A percentile compares a stretch with the other conserved stretches of the same genome.
Conservation (phyloP, 2,888 invertebrate species). For the Mythimna impura region DNA sequence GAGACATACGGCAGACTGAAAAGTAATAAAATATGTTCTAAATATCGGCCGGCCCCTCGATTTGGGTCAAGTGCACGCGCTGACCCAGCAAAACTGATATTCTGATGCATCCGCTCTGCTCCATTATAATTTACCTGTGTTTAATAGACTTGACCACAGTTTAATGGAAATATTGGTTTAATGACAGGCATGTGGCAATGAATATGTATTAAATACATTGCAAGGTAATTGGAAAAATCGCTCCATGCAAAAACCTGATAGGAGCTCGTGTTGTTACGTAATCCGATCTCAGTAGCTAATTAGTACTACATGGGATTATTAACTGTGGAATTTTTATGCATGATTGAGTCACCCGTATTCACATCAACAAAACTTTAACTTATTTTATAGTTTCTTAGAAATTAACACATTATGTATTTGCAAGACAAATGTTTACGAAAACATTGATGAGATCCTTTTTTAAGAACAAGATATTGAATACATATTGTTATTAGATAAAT, state of each 20-base stretch:
- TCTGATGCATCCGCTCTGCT: conserved; percentile 50
- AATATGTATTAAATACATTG: neutral
- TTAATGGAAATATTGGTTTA: conserved; percentile 12
- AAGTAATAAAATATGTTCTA: conserved; percentile 49
- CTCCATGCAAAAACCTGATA: neutral
- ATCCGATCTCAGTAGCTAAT: too few species aligned
- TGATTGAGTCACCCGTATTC: too few species aligned
- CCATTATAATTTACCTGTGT: conserved; percentile 47
- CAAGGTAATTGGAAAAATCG: neutral
- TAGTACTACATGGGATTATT: too few species aligned
- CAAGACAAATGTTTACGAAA: too few species aligned
- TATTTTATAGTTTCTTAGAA: too few species aligned
- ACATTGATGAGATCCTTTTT: too few species aligned
- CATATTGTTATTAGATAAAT: too few species aligned
- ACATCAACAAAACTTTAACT: too few species aligned
- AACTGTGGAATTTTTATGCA: too few species aligned
- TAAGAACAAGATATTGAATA: too few species aligned
- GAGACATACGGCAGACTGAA: conserved; percentile 39
- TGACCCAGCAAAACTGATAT: conserved; percentile 56
- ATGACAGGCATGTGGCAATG: neutral
- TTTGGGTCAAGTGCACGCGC: conserved; percentile 60
- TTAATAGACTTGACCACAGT: conserved; percentile 19
- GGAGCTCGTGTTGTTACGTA: too few species aligned
- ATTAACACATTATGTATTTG: too few species aligned
- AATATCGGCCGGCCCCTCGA: conserved; percentile 54